Conservation (phyloP, 1,140 invertebrate species). For the Drosophila santomea region DNA sequence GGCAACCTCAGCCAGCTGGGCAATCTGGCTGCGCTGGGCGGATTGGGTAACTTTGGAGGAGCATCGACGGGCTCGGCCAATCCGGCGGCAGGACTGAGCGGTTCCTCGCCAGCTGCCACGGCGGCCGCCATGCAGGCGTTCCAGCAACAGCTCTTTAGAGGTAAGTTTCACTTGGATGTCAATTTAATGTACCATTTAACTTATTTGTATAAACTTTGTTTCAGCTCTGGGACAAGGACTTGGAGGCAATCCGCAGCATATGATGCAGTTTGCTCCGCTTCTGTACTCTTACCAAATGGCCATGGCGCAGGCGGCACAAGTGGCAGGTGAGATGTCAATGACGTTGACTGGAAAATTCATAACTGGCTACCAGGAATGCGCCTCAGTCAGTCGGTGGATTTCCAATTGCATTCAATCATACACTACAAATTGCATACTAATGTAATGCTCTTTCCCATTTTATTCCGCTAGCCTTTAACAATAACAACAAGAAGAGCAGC, state of each 20-base stretch:
- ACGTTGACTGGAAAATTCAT: neutral
- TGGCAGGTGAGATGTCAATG: slow-evolving; percentile 84
- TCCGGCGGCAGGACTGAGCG: slow-evolving; percentile 70
- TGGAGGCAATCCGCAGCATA: slow-evolving; percentile 89
- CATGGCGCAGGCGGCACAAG: slow-evolving; percentile 91
- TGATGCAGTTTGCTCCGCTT: slow-evolving; percentile 93
- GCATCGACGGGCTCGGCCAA: slow-evolving; percentile 86
- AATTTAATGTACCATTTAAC: neutral
- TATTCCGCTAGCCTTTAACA: slow-evolving; percentile 60
- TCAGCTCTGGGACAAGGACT: slow-evolving; percentile 77
- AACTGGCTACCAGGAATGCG: too few species aligned
- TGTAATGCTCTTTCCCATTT: too few species aligned
- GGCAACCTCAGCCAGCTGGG: slow-evolving; percentile 81
- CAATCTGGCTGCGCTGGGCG: slow-evolving; percentile 78
- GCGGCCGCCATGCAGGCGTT: slow-evolving; percentile 92
- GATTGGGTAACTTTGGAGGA: slow-evolving; percentile 72
- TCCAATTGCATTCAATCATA: too few species aligned
- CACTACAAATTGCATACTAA: too few species aligned
- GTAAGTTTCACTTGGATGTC: slow-evolving; percentile 79
- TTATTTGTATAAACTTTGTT: neutral
- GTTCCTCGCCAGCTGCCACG: slow-evolving; percentile 86
- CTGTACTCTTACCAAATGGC: slow-evolving; percentile 94
- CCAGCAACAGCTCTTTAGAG: slow-evolving; percentile 91
- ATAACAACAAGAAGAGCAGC: slow-evolving; percentile 79
- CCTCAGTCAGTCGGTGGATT: too few species aligned